phyloP scores from a whole-genome alignment of 2,888 invertebrate genomes.

The Drosophila yooni region DNA sequence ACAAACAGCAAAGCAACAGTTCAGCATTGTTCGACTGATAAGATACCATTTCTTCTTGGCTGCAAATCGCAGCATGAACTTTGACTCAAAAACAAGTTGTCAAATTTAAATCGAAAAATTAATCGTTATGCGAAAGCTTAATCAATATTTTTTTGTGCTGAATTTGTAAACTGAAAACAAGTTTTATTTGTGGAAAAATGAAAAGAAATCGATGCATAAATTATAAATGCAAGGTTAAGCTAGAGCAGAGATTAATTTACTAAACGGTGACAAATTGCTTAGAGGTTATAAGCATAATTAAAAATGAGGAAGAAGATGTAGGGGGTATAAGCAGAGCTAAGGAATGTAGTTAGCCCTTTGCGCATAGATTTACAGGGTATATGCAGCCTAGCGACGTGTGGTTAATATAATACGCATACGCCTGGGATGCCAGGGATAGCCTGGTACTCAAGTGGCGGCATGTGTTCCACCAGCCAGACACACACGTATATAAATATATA shows the following conservation, averaged over 20 bases:
- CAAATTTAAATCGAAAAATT: background rate
- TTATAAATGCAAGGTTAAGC: background rate
- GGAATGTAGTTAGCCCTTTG: background rate
- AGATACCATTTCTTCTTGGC: background rate
- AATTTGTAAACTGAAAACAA: background rate
- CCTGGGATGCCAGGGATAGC: slow-evolving; percentile 46
- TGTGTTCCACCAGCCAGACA: background rate
- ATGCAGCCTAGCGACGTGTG: background rate
- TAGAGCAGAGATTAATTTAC: background rate
- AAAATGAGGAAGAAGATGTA: background rate
- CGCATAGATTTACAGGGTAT: slow-evolving; percentile 17
- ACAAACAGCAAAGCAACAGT: background rate
- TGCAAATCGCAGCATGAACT: background rate
- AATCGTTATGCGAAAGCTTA: background rate
- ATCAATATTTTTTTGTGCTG: background rate
- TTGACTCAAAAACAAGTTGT: background rate
- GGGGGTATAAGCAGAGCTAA: background rate
- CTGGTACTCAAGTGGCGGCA: slow-evolving; percentile 17
- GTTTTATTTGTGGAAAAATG: background rate
- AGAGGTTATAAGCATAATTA: background rate
- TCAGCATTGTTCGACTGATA: background rate
- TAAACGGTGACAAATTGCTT: background rate
- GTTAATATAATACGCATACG: slow-evolving; percentile 56
- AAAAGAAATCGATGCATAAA: background rate
- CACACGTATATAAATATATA: background rate